These are phyloP conservation scores for Ataeniobius toweri DNA, from an alignment of 2,797 vertebrate genomes.

Conservation along the genomic window DNA sequence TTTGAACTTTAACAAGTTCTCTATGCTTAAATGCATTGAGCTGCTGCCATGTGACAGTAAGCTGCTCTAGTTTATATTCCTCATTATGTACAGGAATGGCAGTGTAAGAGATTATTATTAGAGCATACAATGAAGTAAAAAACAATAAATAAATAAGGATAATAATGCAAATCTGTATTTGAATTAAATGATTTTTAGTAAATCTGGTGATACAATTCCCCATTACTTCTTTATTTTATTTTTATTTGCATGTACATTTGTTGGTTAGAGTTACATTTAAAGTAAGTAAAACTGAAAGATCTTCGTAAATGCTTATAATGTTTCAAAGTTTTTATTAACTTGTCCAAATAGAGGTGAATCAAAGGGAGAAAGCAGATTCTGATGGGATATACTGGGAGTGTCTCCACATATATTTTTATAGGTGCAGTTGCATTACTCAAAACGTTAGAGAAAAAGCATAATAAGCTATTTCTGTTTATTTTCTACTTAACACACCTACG, in stretches of 20 bases:
- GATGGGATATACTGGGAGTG: conserved; percentile 52
- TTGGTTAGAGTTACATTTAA: background rate
- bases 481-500: conserved; percentile 43
- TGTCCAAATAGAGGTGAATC: conserved; percentile 15
- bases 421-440: conserved; percentile 70
- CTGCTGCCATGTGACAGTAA: background rate
- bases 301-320: background rate
- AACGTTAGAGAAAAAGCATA: conserved; percentile 55
- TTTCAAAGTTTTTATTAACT: background rate
- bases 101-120: background rate
- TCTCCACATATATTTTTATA: conserved; percentile 56
- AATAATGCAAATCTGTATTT: background rate
- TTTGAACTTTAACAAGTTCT: too few species aligned
- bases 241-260: background rate
- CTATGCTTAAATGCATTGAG: too few species aligned
- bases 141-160: background rate
- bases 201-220: background rate
- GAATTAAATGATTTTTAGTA: background rate
- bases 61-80: background rate
- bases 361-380: conserved; percentile 22
- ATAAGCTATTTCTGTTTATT: conserved; percentile 53
- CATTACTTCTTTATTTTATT: background rate
- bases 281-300: conserved; percentile 8
- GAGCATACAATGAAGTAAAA: background rate
- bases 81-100: background rate